Evolutionary conservation across 2,797 vertebrate genomes (phyloP).

Genomic region (Sebastes oblongus): DNA sequence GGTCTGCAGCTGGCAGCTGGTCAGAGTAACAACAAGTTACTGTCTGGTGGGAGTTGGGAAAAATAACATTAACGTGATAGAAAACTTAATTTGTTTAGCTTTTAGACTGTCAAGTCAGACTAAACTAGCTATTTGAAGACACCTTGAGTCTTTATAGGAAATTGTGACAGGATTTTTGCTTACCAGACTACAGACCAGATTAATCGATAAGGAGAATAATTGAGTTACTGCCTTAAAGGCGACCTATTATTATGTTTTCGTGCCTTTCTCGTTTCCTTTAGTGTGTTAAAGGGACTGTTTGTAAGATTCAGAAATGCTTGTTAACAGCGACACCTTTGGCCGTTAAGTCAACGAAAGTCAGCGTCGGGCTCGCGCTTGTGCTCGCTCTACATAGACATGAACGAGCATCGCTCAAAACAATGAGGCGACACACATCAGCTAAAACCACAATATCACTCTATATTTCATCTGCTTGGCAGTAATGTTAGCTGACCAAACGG

Average conservation of each 20-base stretch:
- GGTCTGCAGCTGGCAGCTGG: neutral
- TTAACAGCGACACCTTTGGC: no score
- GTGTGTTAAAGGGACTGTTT: no score
- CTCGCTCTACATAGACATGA: no score
- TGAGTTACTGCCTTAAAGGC: neutral
- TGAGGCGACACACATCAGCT: no score
- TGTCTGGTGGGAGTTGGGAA: neutral
- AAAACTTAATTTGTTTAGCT: neutral
- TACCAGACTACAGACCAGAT: neutral
- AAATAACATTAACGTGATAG: neutral
- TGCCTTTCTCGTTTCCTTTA: no score
- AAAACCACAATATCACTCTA: no score
- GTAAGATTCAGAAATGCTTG: no score
- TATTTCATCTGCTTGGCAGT: accelerated
- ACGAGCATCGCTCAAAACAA: no score
- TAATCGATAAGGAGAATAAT: neutral
- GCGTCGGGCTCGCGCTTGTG: accelerated
- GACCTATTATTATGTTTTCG: no score
- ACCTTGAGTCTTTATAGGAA: neutral
- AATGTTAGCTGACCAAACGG: no score
- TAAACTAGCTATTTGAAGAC: neutral
- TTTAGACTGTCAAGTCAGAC: neutral
- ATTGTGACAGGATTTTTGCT: neutral
- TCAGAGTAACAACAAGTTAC: neutral
- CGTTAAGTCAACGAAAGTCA: no score